Evolutionary conservation across 2,888 invertebrate genomes (phyloP).

Genomic region (Drosophila suboccidentalis): DNA sequence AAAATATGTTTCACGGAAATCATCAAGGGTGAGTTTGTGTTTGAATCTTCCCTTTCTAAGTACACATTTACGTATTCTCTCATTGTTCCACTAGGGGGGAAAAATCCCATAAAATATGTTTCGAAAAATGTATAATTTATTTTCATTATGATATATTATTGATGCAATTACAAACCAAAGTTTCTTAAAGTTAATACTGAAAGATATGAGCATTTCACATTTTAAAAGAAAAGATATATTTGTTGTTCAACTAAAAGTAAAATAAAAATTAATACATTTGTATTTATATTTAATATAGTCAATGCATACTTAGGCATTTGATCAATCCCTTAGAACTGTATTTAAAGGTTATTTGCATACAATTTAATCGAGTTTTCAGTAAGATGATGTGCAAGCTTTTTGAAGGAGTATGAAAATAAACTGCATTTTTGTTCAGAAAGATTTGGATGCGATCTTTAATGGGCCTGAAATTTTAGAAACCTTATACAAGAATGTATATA

Average conservation of each 20-base stretch:
- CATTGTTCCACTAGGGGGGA: background rate
- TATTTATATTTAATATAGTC: background rate
- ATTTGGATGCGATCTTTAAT: background rate
- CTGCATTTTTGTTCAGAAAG: background rate
- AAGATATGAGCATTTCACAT: no score
- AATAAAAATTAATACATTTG: background rate
- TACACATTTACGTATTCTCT: background rate
- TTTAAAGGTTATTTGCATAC: background rate
- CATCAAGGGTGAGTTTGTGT: constrained; percentile 86
- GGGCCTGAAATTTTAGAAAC: no score
- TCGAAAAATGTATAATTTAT: background rate
- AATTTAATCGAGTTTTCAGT: no score
- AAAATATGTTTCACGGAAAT: constrained; percentile 88
- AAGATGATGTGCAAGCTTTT: no score
- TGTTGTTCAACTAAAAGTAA: background rate
- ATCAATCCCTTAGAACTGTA: background rate
- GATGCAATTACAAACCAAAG: background rate
- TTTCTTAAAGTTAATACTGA: no score
- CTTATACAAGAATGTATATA: no score
- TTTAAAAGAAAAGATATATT: no score
- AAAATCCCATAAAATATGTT: background rate
- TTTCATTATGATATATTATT: background rate
- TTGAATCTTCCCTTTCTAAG: constrained; percentile 1
- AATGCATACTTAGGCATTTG: background rate
- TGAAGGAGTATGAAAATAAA: background rate